Evolutionary conservation across 30 jellyfish, hydroid and myxozoan genomes (phyloP), one percentile per base, ranked within the genome.

Genomic region (Mastigias papua): DNA sequence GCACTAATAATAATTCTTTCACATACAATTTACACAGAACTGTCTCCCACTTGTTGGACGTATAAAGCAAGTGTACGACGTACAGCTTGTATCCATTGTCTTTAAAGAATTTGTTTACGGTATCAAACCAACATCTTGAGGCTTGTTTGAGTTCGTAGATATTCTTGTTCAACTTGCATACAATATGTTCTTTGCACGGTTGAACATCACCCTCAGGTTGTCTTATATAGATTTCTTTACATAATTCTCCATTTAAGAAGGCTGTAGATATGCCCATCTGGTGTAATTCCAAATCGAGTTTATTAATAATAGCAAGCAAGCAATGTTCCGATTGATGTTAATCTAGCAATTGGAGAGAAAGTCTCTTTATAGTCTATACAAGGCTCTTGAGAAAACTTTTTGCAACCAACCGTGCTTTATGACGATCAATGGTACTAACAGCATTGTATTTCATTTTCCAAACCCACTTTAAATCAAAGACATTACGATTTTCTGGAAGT

Each of bases 381-480:
- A 13, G 22, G 48, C 31, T 80, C 83, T 65, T 80, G 71, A 15
- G 83, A 29, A 34, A 61, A 80, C 91, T 72, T 42, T 80, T 62
- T 3, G 91, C 91, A 17, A 65, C 91, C 16, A 80, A 72, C 23
- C 87, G 72, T 3, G 70, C 86, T 63, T 80, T 80, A 86, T 21
- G 42, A 61, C 82, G 62, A 7, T 66, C 70, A 31, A 80, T 80
- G n/a, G 82, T 8, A 7, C 91, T 69, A 80, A 61, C 87, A 33
- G 91, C 86, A 15, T 50, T 65, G 82, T 57, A 27, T 31, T 80
- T 63, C 22, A 61, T 28, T 30, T 80, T 63, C 71, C 29, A 66
- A 20, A 62, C 86, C 91, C 83, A 80, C 9, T 48, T 33, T n/a
- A 30, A 37, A 23, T 31, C 83, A 86, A 58, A 58, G 22, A 7